A percentile compares a stretch with the other conserved stretches of the same genome.
These are phyloP conservation scores for Hyla sarda DNA, from an alignment of 2,113 vertebrate species.

Conservation along the genomic window DNA sequence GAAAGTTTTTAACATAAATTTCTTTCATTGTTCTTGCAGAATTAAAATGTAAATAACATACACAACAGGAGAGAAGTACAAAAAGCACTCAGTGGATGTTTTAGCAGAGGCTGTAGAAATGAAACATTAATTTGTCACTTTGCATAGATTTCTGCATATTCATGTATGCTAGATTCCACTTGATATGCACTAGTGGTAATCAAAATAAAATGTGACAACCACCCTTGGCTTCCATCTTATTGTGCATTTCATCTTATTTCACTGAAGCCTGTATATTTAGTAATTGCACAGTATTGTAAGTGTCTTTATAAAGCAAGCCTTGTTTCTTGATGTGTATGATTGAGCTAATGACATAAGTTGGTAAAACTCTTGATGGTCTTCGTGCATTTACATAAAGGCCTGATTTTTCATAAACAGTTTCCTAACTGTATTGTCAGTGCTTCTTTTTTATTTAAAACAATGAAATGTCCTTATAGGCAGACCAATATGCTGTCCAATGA, in stretches of 20 bases:
- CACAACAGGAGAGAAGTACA: slow-evolving; percentile 52
- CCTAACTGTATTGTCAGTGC: no score
- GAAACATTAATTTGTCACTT: slow-evolving; percentile 48
- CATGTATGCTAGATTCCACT: slow-evolving; percentile 41
- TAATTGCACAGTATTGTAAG: slow-evolving; percentile 16
- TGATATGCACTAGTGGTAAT: slow-evolving; percentile 42
- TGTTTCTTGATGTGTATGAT: slow-evolving; percentile 13
- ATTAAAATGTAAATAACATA: slow-evolving; percentile 53
- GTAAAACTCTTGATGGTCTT: slow-evolving; percentile 9
- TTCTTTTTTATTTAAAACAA: no score
- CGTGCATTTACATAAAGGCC: neutral
- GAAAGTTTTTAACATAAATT: slow-evolving; percentile 24
- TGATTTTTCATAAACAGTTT: neutral
- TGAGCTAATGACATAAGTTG: slow-evolving; percentile 1
- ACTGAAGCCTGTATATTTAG: slow-evolving; percentile 7
- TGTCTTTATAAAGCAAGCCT: slow-evolving; percentile 10
- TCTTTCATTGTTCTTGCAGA: slow-evolving; percentile 44
- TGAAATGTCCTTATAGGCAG: no score
- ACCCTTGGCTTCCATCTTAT: slow-evolving; percentile 43
- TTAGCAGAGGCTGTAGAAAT: slow-evolving; percentile 39
- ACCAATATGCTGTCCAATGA: no score
- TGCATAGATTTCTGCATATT: slow-evolving; percentile 41
- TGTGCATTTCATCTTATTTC: slow-evolving; percentile 15
- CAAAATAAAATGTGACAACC: slow-evolving; percentile 35
- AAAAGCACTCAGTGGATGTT: slow-evolving; percentile 45